phyloP scores from a whole-genome alignment of 2,797 vertebrate species.

The Pogoniulus pusillus region DNA sequence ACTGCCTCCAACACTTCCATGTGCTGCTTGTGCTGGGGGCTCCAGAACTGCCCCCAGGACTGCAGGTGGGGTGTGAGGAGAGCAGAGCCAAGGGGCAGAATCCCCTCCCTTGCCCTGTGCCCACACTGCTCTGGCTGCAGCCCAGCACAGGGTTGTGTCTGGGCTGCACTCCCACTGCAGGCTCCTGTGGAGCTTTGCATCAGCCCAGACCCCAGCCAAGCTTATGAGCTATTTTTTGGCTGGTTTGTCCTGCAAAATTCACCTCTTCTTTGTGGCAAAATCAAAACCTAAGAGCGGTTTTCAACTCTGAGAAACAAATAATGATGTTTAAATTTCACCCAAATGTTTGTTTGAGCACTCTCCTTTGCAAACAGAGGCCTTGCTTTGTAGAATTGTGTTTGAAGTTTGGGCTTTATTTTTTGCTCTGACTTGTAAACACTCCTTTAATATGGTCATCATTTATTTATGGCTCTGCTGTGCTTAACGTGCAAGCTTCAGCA shows the following conservation, averaged over 20 bases:
- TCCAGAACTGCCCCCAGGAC: no score
- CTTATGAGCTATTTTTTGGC: neutral
- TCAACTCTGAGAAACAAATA: neutral
- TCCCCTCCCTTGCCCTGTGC: no score
- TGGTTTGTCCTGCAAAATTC: neutral
- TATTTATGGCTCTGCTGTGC: conserved; percentile 36
- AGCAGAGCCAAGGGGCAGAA: no score
- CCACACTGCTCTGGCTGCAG: no score
- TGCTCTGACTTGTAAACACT: neutral
- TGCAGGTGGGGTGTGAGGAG: no score
- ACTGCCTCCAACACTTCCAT: no score
- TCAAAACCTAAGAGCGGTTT: neutral
- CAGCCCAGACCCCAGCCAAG: no score
- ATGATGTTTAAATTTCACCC: neutral
- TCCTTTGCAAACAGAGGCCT: neutral
- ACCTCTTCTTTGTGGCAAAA: neutral
- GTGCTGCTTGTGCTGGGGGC: no score
- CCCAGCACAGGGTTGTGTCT: no score
- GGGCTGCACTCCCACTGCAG: no score
- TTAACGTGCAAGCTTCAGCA: conserved; percentile 6
- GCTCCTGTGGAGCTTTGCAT: no score
- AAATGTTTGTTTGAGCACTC: neutral
- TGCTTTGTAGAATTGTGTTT: neutral
- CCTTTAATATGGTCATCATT: neutral
- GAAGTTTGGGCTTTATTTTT: neutral